Evolutionary conservation across 2,113 vertebrate species (phyloP).

Genomic region (Bubo blakistoni): DNA sequence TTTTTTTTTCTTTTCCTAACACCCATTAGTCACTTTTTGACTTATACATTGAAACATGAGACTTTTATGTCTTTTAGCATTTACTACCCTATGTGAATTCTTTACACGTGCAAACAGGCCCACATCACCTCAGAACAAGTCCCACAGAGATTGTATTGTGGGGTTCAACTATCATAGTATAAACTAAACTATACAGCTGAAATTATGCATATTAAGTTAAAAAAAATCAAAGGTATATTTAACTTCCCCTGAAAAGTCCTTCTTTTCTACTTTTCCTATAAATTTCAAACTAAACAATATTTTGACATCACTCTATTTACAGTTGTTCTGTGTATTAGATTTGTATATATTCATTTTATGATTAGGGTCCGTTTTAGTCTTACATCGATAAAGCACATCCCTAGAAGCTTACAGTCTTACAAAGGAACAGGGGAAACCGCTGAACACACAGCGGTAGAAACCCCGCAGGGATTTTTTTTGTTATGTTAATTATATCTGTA

Average conservation of each 20-base stretch:
- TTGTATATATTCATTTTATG: neutral
- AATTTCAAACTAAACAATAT: neutral
- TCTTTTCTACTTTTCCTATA: neutral
- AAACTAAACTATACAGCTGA: neutral
- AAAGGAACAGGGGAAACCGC: neutral
- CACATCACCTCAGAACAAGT: neutral
- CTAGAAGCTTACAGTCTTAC: neutral
- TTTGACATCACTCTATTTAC: neutral
- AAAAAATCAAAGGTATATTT: neutral
- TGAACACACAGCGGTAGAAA: neutral
- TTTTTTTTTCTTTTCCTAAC: neutral
- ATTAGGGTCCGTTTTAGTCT: neutral
- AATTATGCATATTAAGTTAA: neutral
- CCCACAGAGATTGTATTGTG: neutral
- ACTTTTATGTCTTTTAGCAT: neutral
- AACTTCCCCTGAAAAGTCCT: neutral
- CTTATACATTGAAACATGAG: neutral
- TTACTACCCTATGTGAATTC: neutral
- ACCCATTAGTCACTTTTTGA: neutral
- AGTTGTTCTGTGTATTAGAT: neutral
- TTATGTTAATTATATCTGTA: neutral
- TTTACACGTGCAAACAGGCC: neutral
- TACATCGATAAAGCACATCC: neutral
- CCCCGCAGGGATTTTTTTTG: neutral
- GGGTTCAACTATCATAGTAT: neutral